A percentile compares a stretch with the other conserved stretches of the same genome.
Evolutionary conservation across 2,888 invertebrate genomes (phyloP).

Genomic region (Zeuzera pyrina): DNA sequence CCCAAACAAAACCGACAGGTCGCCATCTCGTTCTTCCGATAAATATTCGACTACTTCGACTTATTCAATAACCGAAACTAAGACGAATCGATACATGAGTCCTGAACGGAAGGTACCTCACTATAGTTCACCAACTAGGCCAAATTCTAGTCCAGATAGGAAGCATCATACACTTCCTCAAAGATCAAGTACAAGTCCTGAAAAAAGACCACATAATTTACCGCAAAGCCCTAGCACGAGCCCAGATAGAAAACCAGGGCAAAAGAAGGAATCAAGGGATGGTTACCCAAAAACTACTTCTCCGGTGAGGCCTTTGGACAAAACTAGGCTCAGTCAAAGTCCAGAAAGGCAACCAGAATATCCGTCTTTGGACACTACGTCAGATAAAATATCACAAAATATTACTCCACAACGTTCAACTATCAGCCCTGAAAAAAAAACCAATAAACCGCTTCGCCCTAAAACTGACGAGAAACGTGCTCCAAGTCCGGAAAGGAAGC

Average conservation of each 20-base stretch:
- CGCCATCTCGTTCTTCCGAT: conserved; percentile 43
- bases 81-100: conserved; percentile 30
- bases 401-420: conserved; percentile 34
- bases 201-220: conserved; percentile 28
- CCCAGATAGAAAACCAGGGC: conserved; percentile 2
- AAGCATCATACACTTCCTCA: conserved; percentile 1
- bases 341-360: conserved; percentile 24
- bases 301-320: conserved; percentile 4
- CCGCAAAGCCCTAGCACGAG: conserved; percentile 1
- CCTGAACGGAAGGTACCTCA: conserved; percentile 35
- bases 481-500: too few relatives aligned
- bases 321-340: conserved; percentile 17
- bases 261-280: background rate
- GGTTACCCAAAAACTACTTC: conserved; percentile 5
- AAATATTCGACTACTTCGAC: conserved; percentile 39
- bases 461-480: too few relatives aligned
- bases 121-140: conserved; percentile 32
- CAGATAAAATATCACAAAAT: conserved; percentile 21
- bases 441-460: conserved; percentile 14
- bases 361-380: conserved; percentile 15
- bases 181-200: conserved; percentile 22
- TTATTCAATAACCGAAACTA: conserved; percentile 34
- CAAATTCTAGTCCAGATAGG: conserved; percentile 23
- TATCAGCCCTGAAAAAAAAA: conserved; percentile 11
- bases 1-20: conserved; percentile 41